Base-by-base conservation (phyloP, 2,888 invertebrate species). In the Plebejus melissa region DNA sequence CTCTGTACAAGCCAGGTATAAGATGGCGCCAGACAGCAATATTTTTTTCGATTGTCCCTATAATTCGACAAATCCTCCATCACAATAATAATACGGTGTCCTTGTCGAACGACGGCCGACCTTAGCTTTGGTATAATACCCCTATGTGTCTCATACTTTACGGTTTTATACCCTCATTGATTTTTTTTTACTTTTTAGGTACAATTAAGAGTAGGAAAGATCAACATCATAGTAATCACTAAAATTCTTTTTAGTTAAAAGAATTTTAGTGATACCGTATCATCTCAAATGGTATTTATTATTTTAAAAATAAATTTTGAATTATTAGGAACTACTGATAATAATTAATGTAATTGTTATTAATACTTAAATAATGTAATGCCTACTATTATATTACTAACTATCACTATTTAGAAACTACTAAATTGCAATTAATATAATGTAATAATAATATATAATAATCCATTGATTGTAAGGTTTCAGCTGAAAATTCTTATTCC, bases 11-110 rank as follows among this genome's bases (percentile, higher is more conserved):
- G 76, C 79, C 87, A 87, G 88, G 88, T 87, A 87, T 81, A 78
- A 81, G 80, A 81, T 84, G 91, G 91, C 91, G 91, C 91, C 91
- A 88, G 86, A 80, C 86, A 75, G 80, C 78, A 81, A 81, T 79
- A 81, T 80, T 86, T 88, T 88, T 88, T 86, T 82, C 79, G 78
- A 79, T 76, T 79, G 79, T 81, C 80, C 81, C 84, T 83, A 83
- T 83, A 82, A 83, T 84, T 84, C 82, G 84, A 85, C 84, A 83
- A 81, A 81, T 79, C 81, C 76, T 78, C 77, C 76, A 78, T 78
- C 78, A 77, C 79, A 79, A 79, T 81, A 82, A 82, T 82, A 80
- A 82, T 79, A 82, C 76, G 79, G 76, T 79, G 65, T 75, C 75
- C 74, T 72, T 58, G 75, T 76, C 75, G 72, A 74, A 74, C 75